Conservation (phyloP, 2,888 invertebrate species). For the Cryptophagus acutangulus region DNA sequence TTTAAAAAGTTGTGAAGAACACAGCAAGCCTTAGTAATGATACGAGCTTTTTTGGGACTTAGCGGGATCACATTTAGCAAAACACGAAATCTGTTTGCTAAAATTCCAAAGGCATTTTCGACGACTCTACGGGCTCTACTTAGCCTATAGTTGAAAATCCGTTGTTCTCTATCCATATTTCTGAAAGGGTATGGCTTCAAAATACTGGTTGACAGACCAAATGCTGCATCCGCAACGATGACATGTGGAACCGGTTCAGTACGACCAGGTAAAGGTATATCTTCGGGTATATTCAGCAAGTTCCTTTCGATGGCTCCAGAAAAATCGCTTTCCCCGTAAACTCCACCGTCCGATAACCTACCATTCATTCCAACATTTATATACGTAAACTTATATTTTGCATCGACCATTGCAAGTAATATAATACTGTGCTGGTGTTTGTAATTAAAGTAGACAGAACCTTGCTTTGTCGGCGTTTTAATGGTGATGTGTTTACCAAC, state of each 20-base stretch:
- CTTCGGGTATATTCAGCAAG: slow-evolving; percentile 28
- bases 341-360: slow-evolving; percentile 30
- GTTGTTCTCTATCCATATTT: slow-evolving; percentile 14
- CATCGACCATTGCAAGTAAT: slow-evolving; percentile 29
- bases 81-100: slow-evolving; percentile 20
- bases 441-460: slow-evolving; percentile 31
- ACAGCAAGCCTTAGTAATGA: slow-evolving; percentile 16
- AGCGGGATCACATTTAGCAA: slow-evolving; percentile 18
- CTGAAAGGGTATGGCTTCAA: slow-evolving; percentile 31
- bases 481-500: slow-evolving; percentile 31
- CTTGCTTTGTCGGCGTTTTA: slow-evolving; percentile 21
- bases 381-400: slow-evolving; percentile 28
- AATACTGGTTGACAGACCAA: slow-evolving; percentile 26
- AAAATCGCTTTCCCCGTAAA: slow-evolving; percentile 26
- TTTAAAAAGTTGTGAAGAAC: slow-evolving; percentile 18
- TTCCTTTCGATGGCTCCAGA: slow-evolving; percentile 21
- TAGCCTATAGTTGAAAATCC: slow-evolving; percentile 20
- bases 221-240: slow-evolving; percentile 34
- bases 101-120: slow-evolving; percentile 22
- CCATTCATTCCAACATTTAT: slow-evolving; percentile 30
- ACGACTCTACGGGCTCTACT: slow-evolving; percentile 19
- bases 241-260: slow-evolving; percentile 25
- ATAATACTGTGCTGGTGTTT: slow-evolving; percentile 30
- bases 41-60: slow-evolving; percentile 15
- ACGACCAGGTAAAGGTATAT: slow-evolving; percentile 22